Evolutionary conservation across 2,797 vertebrate genomes (phyloP), one percentile per base, ranked within the genome.

Genomic region (Thaleichthys pacificus): DNA sequence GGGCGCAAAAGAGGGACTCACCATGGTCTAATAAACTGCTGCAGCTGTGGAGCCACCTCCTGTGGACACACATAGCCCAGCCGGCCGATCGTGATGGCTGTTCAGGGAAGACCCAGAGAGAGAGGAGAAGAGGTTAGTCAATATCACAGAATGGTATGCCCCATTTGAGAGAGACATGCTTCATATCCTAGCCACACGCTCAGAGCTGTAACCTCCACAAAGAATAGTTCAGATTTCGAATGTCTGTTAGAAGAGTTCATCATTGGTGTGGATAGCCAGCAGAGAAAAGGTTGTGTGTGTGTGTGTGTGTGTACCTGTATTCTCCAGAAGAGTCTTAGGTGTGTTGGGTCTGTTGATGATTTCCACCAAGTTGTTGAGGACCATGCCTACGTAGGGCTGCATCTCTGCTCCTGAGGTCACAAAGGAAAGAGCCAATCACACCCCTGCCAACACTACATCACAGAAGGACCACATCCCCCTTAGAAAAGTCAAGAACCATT

Each of bases 341-440:
- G 97, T 98, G 85, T 98, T 98, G 69, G 96, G 96, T 83, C 96
- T 92, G 80, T 98, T 98, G 82, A 98, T 98, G 77, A 98, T 98
- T 84, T 98, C 96, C 79, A 98, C 96, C 60, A 97, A 90, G 82
- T 95, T 94, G 73, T 93, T 96, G 64, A 98, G 92, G 21, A 97
- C 97, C 93, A 97, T 89, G 15, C 94, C 94, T 19, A 98, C 96
- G 3, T 97, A 98, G 0, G 96, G 96, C 82, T 98, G 96, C 96
- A 98, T 98, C 87, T 98, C 97, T 0, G 95, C 93, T 68, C 96
- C 97, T 98, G 75, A 0, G 61, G 68, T 7, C 63, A 28, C 12
- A 76, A 6, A 56, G 12, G 5, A 74, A 8, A 72, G 5, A 19
- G 17, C 3, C 2, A 56, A 9, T 62, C 9, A 30, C 57, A 4